Evolutionary conservation across 2,888 invertebrate genomes (phyloP), one percentile per base, ranked within the genome.

Genomic region (Cantharis nigra): DNA sequence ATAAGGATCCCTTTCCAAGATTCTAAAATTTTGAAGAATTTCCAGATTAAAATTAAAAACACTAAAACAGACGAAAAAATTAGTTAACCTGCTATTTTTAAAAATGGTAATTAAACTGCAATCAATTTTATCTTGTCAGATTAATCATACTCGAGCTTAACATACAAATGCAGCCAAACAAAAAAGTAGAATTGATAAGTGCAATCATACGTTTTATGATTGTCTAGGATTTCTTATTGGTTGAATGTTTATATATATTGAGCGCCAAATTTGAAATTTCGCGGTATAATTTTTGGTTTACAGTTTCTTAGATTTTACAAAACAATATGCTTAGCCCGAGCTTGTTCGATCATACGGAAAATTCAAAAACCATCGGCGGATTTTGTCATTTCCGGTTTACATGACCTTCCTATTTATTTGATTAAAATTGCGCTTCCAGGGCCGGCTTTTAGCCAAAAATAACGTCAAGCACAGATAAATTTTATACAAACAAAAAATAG

Each of bases 1-100:
- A 98, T 76, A 98, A 89, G 0, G 98, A 98, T 67, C 98, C 98
- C 89, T 98, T 98, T 64, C 97, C 98, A 83, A 97, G 92, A 83
- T 97, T 97, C 95, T 96, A 87, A 69, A 90, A 89, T 78, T 81
- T 30, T 14, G 16, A 62, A 49, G n/a, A 20, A 67, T 67, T 67
- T 67, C 23, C 20, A 13, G 9, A 63, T 63, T 63, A 64, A 67
- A 49, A 65, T 69, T 63, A 69, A 71, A 49, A 49, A 49, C 49
- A 49, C 49, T 49, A 49, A 49, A 49, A 49, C 49, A 49, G 49
- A 49, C n/a, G 49, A n/a, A n/a, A 49, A 9, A 49, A 49, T 49
- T 49, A 49, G 49, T 49, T 9, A 49, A 49, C n/a, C 7, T 49
- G 7, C n/a, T 49, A 49, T 49, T n/a, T 7, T 49, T 26, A 72